A percentile compares a stretch with the other conserved stretches of the same genome.
Evolutionary conservation across 1,140 invertebrate species (phyloP).

Genomic region (Orchestia grillus): DNA sequence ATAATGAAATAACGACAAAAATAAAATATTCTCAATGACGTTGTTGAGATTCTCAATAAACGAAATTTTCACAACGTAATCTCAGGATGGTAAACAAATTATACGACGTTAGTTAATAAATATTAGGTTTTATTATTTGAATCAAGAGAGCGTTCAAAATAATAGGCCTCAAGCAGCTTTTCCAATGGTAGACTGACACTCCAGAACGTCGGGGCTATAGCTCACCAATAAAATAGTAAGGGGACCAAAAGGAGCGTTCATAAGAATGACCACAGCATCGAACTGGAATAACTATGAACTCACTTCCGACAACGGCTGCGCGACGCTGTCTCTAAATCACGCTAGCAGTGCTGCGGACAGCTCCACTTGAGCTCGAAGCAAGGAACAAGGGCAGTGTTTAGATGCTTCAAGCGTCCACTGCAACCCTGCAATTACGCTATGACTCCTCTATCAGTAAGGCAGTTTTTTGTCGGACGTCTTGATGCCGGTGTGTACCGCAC

Average conservation of each 20-base stretch:
- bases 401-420: not conserved
- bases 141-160: not conserved
- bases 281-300: conserved; percentile 9
- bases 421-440: not conserved
- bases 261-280: not conserved
- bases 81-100: not conserved
- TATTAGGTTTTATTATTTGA: not conserved
- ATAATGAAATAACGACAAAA: too few species aligned
- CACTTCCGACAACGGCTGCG: not conserved
- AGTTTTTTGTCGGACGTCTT: not conserved
- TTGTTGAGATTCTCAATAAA: too few species aligned
- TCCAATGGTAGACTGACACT: not conserved
- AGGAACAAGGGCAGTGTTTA: conserved; percentile 7
- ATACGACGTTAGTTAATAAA: not conserved
- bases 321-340: not conserved
- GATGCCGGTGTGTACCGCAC: not conserved
- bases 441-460: not conserved
- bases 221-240: not conserved
- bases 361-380: not conserved
- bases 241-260: not conserved
- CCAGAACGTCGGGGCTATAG: not conserved
- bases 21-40: too few species aligned
- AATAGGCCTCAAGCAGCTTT: not conserved
- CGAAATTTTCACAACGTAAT: too few species aligned
- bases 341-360: not conserved